Evolutionary conservation across 2,888 invertebrate genomes (phyloP), one percentile per base, ranked within the genome.

Genomic region (Trachelus iudaicus): DNA sequence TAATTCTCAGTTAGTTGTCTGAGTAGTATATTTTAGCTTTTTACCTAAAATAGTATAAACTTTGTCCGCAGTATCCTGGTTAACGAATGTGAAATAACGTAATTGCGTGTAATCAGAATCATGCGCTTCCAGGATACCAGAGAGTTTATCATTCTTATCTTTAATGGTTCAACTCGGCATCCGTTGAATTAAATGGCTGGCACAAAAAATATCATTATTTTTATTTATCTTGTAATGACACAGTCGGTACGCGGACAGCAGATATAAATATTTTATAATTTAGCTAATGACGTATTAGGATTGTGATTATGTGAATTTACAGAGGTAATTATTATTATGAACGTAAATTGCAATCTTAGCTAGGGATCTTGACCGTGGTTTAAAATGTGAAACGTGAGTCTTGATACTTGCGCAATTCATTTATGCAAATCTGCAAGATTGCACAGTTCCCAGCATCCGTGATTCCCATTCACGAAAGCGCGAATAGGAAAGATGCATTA

Each of bases 1-100:
- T 73, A 73, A 34, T 73, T 73, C 34, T 34, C 12, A 73, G 73
- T 73, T 73, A 73, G 34, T 73, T 73, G 73, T 34, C 34, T 23
- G 9, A 34, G 23, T 73, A 34, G 15, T 40, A 73, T 73, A 35
- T 35, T 73, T n/a, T 3, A 73, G 9, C 23, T 35, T 73, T 73
- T 73, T 35, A 30, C 34, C 3, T 35, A 34, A 35, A 73, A 12
- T 34, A 69, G 69, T 15, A 6, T 40, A 40, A 40, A 15, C 15
- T 6, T 40, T 40, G 40, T 2, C 6, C 15, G 4, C 4, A 6
- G 15, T 40, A 40, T 15, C 15, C 40, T 40, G 40, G 40, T 40
- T 15, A 15, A 15, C 15, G 15, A 40, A 40, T 6, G 40, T 40
- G 40, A 40, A 40, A 15, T 40, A 40, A 40, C 40, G 73, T 73